These are phyloP conservation scores for Dipodomys ordii DNA, from an alignment of 2,113 vertebrate genomes.

Conservation along the genomic window DNA sequence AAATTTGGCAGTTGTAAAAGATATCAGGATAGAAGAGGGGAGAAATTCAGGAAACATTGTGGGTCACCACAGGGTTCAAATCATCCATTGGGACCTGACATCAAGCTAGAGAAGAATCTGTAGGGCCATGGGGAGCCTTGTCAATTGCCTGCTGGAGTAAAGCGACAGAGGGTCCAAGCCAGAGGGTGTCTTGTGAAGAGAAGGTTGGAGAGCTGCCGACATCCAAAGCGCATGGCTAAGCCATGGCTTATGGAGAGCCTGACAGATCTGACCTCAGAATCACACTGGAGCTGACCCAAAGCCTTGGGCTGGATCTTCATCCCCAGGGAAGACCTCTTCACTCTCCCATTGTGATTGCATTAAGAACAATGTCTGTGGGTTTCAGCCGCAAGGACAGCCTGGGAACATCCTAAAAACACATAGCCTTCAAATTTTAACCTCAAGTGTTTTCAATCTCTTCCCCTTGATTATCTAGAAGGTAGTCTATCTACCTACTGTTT, in stretches of 20 bases:
- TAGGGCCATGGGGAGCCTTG: background rate
- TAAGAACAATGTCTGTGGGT: conserved; percentile 42
- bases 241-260: conserved; percentile 34
- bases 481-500: background rate
- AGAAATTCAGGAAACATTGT: background rate
- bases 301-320: background rate
- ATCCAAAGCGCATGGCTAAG: conserved; percentile 54
- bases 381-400: background rate
- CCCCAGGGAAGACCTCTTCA: background rate
- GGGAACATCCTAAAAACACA: conserved; percentile 75
- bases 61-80: conserved; percentile 4
- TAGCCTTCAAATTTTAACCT: background rate
- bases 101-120: conserved; percentile 28
- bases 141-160: background rate
- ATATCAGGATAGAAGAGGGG: background rate
- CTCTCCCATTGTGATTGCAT: background rate
- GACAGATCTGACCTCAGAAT: conserved; percentile 54
- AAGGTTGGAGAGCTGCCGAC: conserved; percentile 49
- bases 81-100: conserved; percentile 1
- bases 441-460: conserved; percentile 40
- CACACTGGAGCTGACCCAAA: conserved; percentile 33
- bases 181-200: conserved; percentile 5
- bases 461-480: conserved; percentile 38
- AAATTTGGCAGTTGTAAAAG: conserved; percentile 42
- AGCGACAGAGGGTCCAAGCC: background rate